phyloP scores from a whole-genome alignment of 2,888 invertebrate genomes.

The Harpagoxenus sublaevis region DNA sequence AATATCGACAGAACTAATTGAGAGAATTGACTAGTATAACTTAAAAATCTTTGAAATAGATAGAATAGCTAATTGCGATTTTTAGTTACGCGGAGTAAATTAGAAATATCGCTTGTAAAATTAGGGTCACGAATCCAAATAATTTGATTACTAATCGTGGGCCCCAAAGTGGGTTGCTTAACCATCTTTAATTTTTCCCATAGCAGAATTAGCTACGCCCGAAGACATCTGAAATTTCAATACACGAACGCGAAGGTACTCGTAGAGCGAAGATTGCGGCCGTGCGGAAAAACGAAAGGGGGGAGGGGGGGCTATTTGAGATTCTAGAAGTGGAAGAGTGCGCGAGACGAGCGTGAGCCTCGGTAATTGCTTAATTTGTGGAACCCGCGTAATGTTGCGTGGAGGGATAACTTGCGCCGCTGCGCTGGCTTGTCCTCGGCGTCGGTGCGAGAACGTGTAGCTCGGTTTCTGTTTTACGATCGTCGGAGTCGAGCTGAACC shows the following conservation, averaged over 20 bases:
- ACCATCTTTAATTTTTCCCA: too few species aligned
- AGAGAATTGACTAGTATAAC: too few species aligned
- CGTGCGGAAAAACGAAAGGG: conserved; percentile 19
- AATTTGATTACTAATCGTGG: too few species aligned
- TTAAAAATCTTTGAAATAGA: too few species aligned
- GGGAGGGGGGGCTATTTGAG: conserved; percentile 27
- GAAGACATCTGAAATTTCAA: conserved; percentile 7
- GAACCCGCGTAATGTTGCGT: conserved; percentile 77
- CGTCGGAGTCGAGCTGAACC: conserved; percentile 73
- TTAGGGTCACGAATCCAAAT: too few species aligned
- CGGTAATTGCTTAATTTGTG: conserved; percentile 85
- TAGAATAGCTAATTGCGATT: too few species aligned
- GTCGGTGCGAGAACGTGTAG: conserved; percentile 60
- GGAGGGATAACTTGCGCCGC: conserved; percentile 60
- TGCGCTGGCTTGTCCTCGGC: conserved; percentile 56
- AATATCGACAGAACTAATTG: too few species aligned
- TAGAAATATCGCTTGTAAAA: too few species aligned
- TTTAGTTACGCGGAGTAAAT: too few species aligned
- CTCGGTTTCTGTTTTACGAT: conserved; percentile 84
- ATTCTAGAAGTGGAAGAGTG: conserved; percentile 50
- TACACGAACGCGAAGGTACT: not conserved
- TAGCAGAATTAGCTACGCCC: not conserved
- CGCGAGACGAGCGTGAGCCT: conserved; percentile 71
- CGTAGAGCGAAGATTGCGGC: not conserved
- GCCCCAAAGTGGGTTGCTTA: too few species aligned